Conservation (phyloP, 1,140 invertebrate genomes). For the Harpegnathos saltator region DNA sequence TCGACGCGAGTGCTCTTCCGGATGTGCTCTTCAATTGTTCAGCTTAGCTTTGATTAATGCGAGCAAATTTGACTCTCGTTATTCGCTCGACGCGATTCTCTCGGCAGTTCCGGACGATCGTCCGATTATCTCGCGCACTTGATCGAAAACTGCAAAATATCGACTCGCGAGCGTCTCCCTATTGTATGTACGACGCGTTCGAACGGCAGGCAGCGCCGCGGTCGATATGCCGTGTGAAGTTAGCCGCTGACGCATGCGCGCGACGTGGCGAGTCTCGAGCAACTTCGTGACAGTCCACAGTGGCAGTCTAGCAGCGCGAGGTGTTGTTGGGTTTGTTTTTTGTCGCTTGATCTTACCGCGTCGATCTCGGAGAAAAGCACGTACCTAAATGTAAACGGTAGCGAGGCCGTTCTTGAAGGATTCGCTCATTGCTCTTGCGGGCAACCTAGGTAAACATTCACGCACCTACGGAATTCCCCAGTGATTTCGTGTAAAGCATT, state of each 20-base stretch:
- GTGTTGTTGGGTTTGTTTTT: conserved; percentile 22
- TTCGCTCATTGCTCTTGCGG: background rate
- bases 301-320: conserved; percentile 61
- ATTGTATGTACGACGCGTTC: conserved; percentile 56
- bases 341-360: background rate
- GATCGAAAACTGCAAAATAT: conserved; percentile 15
- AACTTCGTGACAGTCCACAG: conserved; percentile 70
- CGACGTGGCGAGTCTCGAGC: background rate
- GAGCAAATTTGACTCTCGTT: too few relatives aligned
- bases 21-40: too few relatives aligned
- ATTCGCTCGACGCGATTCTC: too few relatives aligned
- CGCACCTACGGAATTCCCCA: background rate
- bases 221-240: conserved; percentile 67
- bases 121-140: too few relatives aligned
- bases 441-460: conserved; percentile 13
- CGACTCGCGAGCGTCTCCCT: background rate
- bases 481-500: background rate
- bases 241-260: conserved; percentile 68
- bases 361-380: background rate
- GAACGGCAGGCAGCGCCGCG: conserved; percentile 42
- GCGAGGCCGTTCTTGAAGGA: background rate
- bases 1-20: too few relatives aligned
- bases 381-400: conserved; percentile 57
- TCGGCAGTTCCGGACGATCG: too few relatives aligned
- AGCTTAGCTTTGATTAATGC: too few relatives aligned